Evolutionary conservation across 2,113 vertebrate genomes (phyloP).

Genomic region (Ochotona princeps): DNA sequence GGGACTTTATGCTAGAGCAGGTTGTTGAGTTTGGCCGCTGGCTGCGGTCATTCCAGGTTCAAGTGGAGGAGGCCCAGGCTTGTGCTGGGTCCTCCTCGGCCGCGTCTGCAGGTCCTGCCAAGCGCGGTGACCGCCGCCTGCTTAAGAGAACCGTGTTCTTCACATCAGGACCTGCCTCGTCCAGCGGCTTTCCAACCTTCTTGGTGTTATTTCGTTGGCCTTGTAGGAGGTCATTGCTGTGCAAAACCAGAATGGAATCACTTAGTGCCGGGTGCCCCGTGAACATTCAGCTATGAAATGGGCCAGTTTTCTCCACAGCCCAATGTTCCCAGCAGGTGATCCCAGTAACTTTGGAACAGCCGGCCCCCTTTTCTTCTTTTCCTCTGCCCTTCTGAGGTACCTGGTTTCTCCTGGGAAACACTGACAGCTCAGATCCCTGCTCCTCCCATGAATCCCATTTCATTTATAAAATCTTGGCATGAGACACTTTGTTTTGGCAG

Average conservation of each 20-base stretch:
- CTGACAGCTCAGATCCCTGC: not conserved
- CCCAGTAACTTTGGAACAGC: not conserved
- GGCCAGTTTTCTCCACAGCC: not conserved
- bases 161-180: no score
- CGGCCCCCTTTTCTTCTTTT: not conserved
- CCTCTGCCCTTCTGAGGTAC: not conserved
- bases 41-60: no score
- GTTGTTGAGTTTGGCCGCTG: no score
- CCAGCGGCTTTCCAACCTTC: no score
- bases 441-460: not conserved
- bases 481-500: not conserved
- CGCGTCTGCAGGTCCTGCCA: no score
- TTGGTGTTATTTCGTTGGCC: no score
- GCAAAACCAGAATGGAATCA: not conserved
- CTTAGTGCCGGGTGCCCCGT: not conserved
- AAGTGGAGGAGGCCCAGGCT: no score
- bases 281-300: not conserved
- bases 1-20: constrained; percentile 23
- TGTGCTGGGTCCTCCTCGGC: no score
- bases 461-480: not conserved
- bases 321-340: not conserved
- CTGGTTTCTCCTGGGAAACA: not conserved
- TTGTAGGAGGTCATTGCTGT: no score
- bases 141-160: no score
- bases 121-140: no score